Evolutionary conservation across 2,888 invertebrate genomes (phyloP).

Genomic region (Cataglyphis livida): DNA sequence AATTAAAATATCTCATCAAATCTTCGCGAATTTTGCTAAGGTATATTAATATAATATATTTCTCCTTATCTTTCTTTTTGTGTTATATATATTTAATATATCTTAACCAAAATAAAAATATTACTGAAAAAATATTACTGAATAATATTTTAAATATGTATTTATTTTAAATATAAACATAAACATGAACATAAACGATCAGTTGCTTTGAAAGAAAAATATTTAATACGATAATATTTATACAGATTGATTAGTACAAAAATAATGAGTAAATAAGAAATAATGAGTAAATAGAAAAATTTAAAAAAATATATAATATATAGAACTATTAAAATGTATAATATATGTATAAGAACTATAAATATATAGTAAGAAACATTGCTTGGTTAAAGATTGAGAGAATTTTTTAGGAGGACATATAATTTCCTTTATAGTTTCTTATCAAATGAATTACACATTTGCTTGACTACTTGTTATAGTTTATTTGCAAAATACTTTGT

Average conservation of each 20-base stretch:
- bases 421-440: constrained; percentile 8
- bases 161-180: not conserved
- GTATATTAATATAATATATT: not conserved
- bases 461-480: constrained; percentile 1
- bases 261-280: not conserved
- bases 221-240: not conserved
- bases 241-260: not conserved
- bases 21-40: not conserved
- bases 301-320: not conserved
- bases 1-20: not conserved
- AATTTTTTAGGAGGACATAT: constrained; percentile 16
- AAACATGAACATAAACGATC: too few relatives aligned
- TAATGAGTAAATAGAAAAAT: not conserved
- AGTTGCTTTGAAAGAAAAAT: not conserved
- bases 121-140: not conserved
- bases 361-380: not conserved
- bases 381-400: constrained; percentile 13
- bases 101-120: not conserved
- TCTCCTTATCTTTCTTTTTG: not conserved
- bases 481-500: constrained; percentile 3
- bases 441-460: constrained; percentile 11
- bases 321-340: not conserved
- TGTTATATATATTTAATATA: too few relatives aligned
- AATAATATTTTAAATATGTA: not conserved
- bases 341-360: not conserved